A percentile compares a stretch with the other conserved stretches of the same genome.
Evolutionary conservation across 2,888 invertebrate genomes (phyloP).

Genomic region (Tethea ocularis): DNA sequence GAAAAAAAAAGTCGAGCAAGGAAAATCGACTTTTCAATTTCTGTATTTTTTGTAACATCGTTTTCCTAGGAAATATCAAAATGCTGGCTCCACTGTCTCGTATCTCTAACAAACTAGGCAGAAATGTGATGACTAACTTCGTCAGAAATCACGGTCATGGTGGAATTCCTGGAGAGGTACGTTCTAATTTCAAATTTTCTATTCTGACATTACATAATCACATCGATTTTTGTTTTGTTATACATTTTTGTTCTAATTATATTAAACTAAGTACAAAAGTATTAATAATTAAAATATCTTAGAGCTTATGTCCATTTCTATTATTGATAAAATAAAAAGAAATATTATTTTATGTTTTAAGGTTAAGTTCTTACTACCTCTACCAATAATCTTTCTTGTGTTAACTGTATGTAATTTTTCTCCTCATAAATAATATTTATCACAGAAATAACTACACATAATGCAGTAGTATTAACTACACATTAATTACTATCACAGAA

Average conservation of each 20-base stretch:
- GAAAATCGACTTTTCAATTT: constrained; percentile 46
- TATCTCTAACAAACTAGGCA: constrained; percentile 67
- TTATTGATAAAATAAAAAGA: too few relatives aligned
- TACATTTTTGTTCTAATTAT: constrained; percentile 10
- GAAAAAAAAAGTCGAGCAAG: constrained; percentile 24
- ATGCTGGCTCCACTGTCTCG: constrained; percentile 73
- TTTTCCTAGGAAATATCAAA: constrained; percentile 41
- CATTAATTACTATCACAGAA: too few relatives aligned
- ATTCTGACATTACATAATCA: constrained; percentile 68
- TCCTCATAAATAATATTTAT: too few relatives aligned
- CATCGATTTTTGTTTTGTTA: constrained; percentile 36
- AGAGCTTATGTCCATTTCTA: too few relatives aligned
- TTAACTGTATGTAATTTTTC: too few relatives aligned
- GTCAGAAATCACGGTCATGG: constrained; percentile 74
- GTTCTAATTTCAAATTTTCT: constrained; percentile 47
- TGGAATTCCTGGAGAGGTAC: constrained; percentile 77
- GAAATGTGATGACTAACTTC: constrained; percentile 71
- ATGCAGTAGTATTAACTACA: too few relatives aligned
- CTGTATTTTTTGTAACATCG: constrained; percentile 23
- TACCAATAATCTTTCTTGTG: too few relatives aligned
- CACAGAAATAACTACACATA: too few relatives aligned
- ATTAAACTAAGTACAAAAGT: background rate
- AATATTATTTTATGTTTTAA: too few relatives aligned
- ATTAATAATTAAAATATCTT: too few relatives aligned
- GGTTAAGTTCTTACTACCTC: too few relatives aligned